Conservation (phyloP, 2,888 invertebrate genomes). For the Volucella inanis region DNA sequence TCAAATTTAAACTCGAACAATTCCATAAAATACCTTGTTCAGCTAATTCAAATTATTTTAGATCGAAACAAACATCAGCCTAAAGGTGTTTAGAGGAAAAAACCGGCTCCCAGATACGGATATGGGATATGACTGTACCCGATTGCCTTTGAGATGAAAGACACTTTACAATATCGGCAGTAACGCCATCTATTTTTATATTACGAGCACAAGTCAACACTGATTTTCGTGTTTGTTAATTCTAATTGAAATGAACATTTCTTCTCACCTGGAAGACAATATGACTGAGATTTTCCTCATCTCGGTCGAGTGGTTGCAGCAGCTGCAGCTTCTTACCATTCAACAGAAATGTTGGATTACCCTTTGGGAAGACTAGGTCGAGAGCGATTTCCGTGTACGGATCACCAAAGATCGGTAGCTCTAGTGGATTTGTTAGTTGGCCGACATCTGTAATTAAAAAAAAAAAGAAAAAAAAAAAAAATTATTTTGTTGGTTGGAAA, state of each 20-base stretch:
- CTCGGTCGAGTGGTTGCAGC: constrained; percentile 91
- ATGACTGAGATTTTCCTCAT: constrained; percentile 92
- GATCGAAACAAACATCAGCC: constrained; percentile 50
- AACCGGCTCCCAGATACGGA: constrained; percentile 1
- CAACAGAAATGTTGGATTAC: constrained; percentile 90
- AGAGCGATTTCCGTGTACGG: constrained; percentile 90
- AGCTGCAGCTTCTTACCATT: constrained; percentile 92
- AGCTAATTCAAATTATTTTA: constrained; percentile 64
- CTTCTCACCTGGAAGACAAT: constrained; percentile 92
- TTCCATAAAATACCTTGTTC: constrained; percentile 54
- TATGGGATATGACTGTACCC: neutral
- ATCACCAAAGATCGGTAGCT: constrained; percentile 92
- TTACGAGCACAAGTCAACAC: constrained; percentile 21
- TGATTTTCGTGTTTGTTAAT: constrained; percentile 36
- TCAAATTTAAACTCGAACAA: constrained; percentile 11
- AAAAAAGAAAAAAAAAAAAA: constrained; percentile 27
- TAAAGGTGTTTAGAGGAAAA: neutral
- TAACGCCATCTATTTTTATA: constrained; percentile 32
- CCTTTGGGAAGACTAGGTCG: constrained; percentile 91
- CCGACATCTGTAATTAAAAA: constrained; percentile 87
- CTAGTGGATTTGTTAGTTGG: constrained; percentile 91
- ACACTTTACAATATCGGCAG: neutral
- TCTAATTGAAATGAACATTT: constrained; percentile 63
- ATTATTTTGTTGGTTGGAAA: constrained; percentile 26
- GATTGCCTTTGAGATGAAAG: neutral